Percentiles rank a stretch among this genome's conserved stretches.
phyloP scores from a whole-genome alignment of 1,140 invertebrate species.

The Drosophila aff. region DNA sequence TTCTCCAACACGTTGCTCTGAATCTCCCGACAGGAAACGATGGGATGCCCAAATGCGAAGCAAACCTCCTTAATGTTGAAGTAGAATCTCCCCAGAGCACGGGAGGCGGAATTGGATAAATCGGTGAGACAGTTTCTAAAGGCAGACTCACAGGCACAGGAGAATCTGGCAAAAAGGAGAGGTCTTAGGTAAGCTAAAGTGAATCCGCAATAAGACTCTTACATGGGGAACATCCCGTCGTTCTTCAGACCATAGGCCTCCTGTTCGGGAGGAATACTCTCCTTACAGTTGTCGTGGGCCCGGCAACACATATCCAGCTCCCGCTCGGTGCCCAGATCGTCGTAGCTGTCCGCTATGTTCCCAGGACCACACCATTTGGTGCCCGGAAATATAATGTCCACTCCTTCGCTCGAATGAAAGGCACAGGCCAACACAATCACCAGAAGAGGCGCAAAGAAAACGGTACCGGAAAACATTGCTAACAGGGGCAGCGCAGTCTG shows the following conservation, averaged over 20 bases:
- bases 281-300: slow-evolving; percentile 90
- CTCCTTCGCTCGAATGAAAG: slow-evolving; percentile 3
- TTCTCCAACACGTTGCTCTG: slow-evolving; percentile 63
- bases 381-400: slow-evolving; percentile 82
- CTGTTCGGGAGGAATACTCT: slow-evolving; percentile 86
- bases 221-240: slow-evolving; percentile 86
- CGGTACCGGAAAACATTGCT: slow-evolving; percentile 34
- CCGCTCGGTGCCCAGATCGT: slow-evolving; percentile 89
- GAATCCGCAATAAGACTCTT: slow-evolving; percentile 16
- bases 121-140: slow-evolving; percentile 88
- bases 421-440: background rate
- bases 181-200: background rate
- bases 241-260: slow-evolving; percentile 88
- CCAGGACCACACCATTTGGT: slow-evolving; percentile 91
- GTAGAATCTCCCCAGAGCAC: slow-evolving; percentile 88
- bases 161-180: slow-evolving; percentile 39
- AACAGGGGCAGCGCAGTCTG: slow-evolving; percentile 1
- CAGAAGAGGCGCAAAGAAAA: slow-evolving; percentile 23
- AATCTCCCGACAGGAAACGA: slow-evolving; percentile 85
- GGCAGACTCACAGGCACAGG: slow-evolving; percentile 89
- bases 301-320: slow-evolving; percentile 92
- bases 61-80: slow-evolving; percentile 89
- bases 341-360: slow-evolving; percentile 88
- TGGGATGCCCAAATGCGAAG: slow-evolving; percentile 88
- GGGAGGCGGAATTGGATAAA: slow-evolving; percentile 85